Evolutionary conservation across 2,888 invertebrate species (phyloP), one percentile per base, ranked within the genome.

Genomic region (Fabriciana adippe): DNA sequence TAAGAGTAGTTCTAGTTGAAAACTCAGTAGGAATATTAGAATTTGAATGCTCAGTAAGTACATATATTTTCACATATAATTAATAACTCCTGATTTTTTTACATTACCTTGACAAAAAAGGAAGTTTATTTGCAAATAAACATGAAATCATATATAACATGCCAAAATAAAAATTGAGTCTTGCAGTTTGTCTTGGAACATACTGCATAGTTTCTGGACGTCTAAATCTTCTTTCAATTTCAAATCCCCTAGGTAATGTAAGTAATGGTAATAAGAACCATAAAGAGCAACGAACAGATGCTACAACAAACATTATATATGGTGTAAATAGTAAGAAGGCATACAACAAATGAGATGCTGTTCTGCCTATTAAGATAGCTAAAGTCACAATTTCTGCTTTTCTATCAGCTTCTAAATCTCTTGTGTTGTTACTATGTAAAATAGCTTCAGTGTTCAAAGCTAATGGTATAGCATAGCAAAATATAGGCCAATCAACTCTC

Each of bases 391-490:
- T 98, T 72, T 98, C 98, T 59, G 97, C 98, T 83, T 95, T 95
- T 71, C 95, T 94, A 82, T 99, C 99, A 69, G 95, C 95, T 80
- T 97, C 97, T 75, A 97, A 94, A 89, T 99, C 98, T 75, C 98
- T 94, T 0, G 98, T 97, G 84, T 99, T 99, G 84, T 99, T 99
- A 80, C 97, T 97, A 84, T 99, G 99, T 67, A 99, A 92, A 80
- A 99, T 98, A 61, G 98, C 98, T 86, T 98, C 99, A 1, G 98
- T 98, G 81, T 98, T 98, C 26, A 99, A 89, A 13, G 99, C 98
- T 71, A 99, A 89, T 6, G 99, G 99, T 78, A 99, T 95, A 31
- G 98, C 98, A 90, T 98, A 99, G 78, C 97, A 96, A 77, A 99
- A 96, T 1, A 97, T 97, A 56, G 96, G 95, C 96, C 97, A 96